phyloP scores from a whole-genome alignment of 2,888 invertebrate species.

The Venustoraphidia nigricollis region DNA sequence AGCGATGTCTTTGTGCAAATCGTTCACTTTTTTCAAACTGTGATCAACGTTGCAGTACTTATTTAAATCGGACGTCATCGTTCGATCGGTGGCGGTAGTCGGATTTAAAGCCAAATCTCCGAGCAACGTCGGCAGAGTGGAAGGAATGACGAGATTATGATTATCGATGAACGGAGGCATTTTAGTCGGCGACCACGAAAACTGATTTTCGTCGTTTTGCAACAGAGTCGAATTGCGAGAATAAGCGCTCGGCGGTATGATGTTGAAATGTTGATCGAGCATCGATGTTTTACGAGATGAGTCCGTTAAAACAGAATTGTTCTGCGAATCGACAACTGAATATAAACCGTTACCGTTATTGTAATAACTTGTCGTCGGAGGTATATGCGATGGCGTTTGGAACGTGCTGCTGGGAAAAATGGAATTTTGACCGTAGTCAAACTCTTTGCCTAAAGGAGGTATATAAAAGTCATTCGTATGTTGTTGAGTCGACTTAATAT shows the following conservation, averaged over 20 bases:
- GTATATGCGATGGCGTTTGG: too few relatives aligned
- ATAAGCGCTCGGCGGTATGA: not conserved
- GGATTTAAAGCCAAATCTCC: constrained; percentile 36
- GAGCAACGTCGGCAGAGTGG: constrained; percentile 40
- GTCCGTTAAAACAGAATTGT: too few relatives aligned
- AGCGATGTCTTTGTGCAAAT: constrained; percentile 7
- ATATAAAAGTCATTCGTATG: constrained; percentile 10
- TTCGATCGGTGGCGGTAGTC: not conserved
- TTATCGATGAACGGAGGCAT: constrained; percentile 27
- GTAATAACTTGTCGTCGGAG: not conserved
- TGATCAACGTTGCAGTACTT: not conserved
- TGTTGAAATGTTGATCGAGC: not conserved
- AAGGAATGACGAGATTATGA: constrained; percentile 29
- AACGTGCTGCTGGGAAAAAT: not conserved
- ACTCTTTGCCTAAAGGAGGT: constrained; percentile 29
- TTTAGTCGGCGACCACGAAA: constrained; percentile 39
- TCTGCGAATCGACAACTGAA: too few relatives aligned
- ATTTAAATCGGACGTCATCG: not conserved
- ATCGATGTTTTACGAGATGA: not conserved
- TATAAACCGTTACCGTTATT: not conserved
- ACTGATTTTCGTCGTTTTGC: constrained; percentile 29
- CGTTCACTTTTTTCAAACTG: constrained; percentile 5
- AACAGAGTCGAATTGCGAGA: not conserved
- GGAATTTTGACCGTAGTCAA: constrained; percentile 24
- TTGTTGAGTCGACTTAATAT: constrained; percentile 24